Evolutionary conservation across 2,888 invertebrate species (phyloP), one percentile per base, ranked within the genome.

Genomic region (Euspilapteryx auroguttella): DNA sequence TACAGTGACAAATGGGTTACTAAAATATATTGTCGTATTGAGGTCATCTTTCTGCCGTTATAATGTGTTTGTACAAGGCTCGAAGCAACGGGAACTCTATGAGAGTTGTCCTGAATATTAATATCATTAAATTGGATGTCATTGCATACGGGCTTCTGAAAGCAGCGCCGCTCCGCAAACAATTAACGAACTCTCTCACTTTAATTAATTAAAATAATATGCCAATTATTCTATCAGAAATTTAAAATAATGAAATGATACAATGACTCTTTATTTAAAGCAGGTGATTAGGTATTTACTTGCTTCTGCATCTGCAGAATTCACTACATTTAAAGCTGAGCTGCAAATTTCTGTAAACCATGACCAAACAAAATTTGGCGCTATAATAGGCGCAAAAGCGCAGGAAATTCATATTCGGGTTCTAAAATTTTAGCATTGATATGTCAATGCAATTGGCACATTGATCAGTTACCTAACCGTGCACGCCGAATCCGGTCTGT

Each of bases 91-190:
- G 62, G 52, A 55, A 48, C 42, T 38, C 39, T 32, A 39, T 39
- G 42, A 45, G 48, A 44, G 43, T 47, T 47, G 65, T 50, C 52
- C 55, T 58, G 69, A 57, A 68, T 68, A 56, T 53, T 50, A 61
- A 66, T 56, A 31, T 17, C 27, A 28, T 31, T 34, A 28, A 13
- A 7, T 14, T 24, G 31, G 23, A 28, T 29, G 25, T 29, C 10
- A 14, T 20, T n/a, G n/a, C n/a, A 28, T 25, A 28, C 30, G 15
- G 27, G 25, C 27, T 29, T 25, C 30, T 26, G 25, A 28, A 26
- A 21, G 5, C 8, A 20, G 8, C 5, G 8, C 20, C 20, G 20
- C 8, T 8, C 20, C 6, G 5, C 20, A 8, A 8, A 20, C 20
- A 5, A 20, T 7, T 7, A 8, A 7, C 5, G 6, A 8, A 20